Evolutionary conservation across 1,140 invertebrate species (phyloP), one percentile per base, ranked within the genome.

Genomic region (Ceratoteleas bidentatus): DNA sequence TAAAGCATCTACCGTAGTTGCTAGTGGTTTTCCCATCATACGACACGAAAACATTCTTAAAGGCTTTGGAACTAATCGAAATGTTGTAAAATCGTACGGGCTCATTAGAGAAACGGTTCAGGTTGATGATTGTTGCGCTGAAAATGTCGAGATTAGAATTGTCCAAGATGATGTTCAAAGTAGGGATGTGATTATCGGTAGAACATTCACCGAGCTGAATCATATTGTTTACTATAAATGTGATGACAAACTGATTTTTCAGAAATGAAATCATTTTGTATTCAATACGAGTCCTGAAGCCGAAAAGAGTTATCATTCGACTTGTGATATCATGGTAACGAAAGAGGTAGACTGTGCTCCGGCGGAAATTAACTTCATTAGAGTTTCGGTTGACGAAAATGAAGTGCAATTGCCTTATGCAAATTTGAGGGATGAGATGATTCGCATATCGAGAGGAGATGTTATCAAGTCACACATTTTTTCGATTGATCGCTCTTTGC

Each of bases 31-130:
- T 34, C n/a, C 33, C 0, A 53, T 76, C 53, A 40, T 32, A 0
- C 6, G 2, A 1, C 34, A 47, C 69, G 52, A 13, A 14, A 68
- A 5, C 60, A 69, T 14, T 40, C 24, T 52, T 9, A 3, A 14
- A 50, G 78, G 65, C 13, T 75, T 81, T 33, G 78, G 65, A 14
- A 69, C 65, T n/a, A 3, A 15, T 11, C 13, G 16, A 24, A 72
- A 47, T 50, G 15, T 69, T 10, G 65, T 69, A 6, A 57, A 68
- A 47, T 69, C 66, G 0, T 6, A 45, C 8, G 66, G 45, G 0
- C 14, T 60, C 9, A 56, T 52, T 38, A 33, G 47, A 6, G 57
- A 40, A 14, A 0, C 3, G 3, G 13, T 61, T 0, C 11, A 13
- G 6, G 57, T 72, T 0, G 68, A 45, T 56, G 24, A 56, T 33